A percentile compares a stretch with the other conserved stretches of the same genome.
These are phyloP conservation scores for Neotoxoptera formosana DNA, from an alignment of 1,140 invertebrate genomes.

Conservation along the genomic window DNA sequence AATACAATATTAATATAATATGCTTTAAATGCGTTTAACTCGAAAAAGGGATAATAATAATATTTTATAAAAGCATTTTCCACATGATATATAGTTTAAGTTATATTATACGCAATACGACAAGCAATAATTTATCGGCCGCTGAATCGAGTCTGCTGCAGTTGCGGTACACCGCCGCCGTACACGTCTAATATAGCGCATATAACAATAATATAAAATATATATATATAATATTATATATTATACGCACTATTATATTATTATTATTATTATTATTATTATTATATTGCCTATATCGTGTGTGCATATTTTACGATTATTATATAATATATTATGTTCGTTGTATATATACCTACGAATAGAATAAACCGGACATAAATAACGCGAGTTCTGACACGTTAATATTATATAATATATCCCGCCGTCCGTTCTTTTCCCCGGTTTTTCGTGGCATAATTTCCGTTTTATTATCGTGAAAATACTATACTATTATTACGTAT, in stretches of 20 bases:
- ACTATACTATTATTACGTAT: neutral
- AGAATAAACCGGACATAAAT: neutral
- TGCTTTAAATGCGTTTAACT: neutral
- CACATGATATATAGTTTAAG: neutral
- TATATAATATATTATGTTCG: neutral
- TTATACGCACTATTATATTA: neutral
- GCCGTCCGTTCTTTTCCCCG: neutral
- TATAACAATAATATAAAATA: neutral
- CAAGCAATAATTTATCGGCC: neutral
- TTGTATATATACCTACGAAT: no score
- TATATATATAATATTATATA: no score
- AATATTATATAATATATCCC: neutral
- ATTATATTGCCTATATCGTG: neutral
- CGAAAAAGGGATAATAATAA: neutral
- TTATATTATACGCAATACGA: neutral
- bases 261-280: constrained; percentile 10
- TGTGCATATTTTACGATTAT: neutral
- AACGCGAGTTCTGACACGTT: neutral
- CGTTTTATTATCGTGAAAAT: neutral
- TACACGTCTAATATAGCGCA: neutral
- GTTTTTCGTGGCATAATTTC: neutral
- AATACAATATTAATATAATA: neutral
- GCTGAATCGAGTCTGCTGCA: neutral
- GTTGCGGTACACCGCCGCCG: neutral
- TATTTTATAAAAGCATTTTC: neutral